These are phyloP conservation scores for Elgonia sp. DNA, from an alignment of 2,888 invertebrate genomes.

Conservation along the genomic window DNA sequence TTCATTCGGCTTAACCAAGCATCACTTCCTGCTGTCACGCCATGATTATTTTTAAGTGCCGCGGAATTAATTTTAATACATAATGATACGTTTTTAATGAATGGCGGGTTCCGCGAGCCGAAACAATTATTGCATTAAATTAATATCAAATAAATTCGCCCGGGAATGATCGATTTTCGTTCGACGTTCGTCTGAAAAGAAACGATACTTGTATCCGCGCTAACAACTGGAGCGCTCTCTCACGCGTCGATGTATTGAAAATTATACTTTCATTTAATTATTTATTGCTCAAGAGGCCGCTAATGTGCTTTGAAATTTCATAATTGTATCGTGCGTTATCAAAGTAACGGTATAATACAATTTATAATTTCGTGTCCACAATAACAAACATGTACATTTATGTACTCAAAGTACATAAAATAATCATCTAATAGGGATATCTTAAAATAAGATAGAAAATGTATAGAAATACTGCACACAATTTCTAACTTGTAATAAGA, in stretches of 20 bases:
- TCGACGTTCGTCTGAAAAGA: constrained; percentile 58
- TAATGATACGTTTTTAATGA: constrained; percentile 73
- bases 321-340: constrained; percentile 52
- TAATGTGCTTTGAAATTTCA: constrained; percentile 63
- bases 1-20: constrained; percentile 73
- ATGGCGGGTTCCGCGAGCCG: constrained; percentile 61
- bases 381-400: constrained; percentile 9
- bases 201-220: constrained; percentile 55
- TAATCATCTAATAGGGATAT: too few relatives aligned
- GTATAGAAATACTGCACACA: too few relatives aligned
- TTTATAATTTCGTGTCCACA: constrained; percentile 21
- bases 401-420: not conserved
- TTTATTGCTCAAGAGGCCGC: constrained; percentile 66
- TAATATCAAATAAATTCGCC: constrained; percentile 61
- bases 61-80: constrained; percentile 73
- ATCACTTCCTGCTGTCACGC: constrained; percentile 75
- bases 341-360: constrained; percentile 45
- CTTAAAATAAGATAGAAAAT: too few relatives aligned
- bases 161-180: constrained; percentile 63
- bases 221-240: constrained; percentile 53
- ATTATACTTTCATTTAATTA: constrained; percentile 64
- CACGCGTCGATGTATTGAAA: constrained; percentile 57
- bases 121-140: constrained; percentile 62
- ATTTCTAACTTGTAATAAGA: too few relatives aligned
- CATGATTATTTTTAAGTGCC: constrained; percentile 74